phyloP scores from a whole-genome alignment of 2,113 vertebrate genomes.

The Phalacrocorax pelagicus region DNA sequence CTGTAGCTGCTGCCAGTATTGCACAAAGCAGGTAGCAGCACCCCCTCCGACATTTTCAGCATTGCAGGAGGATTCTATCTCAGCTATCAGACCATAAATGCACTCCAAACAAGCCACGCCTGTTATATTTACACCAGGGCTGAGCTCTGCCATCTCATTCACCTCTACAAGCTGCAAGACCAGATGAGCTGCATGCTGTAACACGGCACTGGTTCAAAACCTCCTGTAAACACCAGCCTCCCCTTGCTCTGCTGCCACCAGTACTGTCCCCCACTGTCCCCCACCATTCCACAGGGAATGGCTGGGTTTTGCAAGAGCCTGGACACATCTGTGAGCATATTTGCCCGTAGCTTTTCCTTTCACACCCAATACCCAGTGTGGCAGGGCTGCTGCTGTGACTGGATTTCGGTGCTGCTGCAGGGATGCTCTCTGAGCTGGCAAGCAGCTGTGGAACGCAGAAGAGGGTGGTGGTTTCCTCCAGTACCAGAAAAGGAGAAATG shows the following conservation, averaged over 20 bases:
- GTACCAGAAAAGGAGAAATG: neutral
- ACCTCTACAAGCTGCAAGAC: neutral
- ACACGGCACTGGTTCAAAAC: fast-evolving
- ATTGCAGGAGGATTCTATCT: neutral
- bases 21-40: neutral
- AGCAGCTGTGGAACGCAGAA: neutral
- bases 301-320: neutral
- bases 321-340: fast-evolving
- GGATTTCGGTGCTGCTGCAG: neutral
- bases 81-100: neutral
- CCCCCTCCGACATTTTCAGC: neutral
- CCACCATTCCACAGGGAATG: neutral
- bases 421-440: neutral
- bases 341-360: neutral
- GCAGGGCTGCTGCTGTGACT: neutral
- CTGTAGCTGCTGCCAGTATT: neutral
- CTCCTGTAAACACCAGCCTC: neutral
- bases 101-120: neutral
- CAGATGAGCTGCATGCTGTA: neutral
- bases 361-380: neutral
- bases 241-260: neutral
- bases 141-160: neutral
- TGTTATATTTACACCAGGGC: neutral
- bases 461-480: neutral
- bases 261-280: fast-evolving